Conservation (phyloP, 2,113 vertebrate genomes). For the Pseudolaguvia tuberculata region DNA sequence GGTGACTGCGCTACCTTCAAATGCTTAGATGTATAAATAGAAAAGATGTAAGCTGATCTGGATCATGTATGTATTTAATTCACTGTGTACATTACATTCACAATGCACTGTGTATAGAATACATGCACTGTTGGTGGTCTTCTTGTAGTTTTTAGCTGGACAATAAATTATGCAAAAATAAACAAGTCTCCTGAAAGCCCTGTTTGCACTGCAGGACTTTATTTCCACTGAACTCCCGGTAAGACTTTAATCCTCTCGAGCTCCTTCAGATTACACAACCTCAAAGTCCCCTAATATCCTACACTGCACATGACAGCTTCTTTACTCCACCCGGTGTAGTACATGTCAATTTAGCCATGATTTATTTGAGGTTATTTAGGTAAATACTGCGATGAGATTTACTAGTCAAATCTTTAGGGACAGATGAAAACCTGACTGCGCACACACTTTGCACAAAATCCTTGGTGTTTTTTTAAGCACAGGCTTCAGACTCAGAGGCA, state of each 20-base stretch:
- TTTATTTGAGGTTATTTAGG: not conserved
- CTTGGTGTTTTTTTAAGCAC: not conserved
- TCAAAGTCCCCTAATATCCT: not conserved
- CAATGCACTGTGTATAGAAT: not conserved
- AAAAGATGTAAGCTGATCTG: no score
- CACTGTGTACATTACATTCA: no score
- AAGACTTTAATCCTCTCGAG: constrained; percentile 70
- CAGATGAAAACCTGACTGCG: not conserved
- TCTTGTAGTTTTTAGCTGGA: not conserved
- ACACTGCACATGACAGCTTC: not conserved
- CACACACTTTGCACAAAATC: not conserved
- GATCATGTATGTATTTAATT: no score
- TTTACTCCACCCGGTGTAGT: not conserved
- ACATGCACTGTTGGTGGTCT: not conserved
- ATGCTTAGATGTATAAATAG: no score
- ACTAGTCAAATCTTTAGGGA: not conserved
- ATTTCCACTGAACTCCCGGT: not conserved
- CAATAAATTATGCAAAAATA: not conserved
- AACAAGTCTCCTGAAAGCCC: not conserved
- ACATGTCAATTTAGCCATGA: no score
- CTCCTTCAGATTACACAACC: constrained; percentile 63
- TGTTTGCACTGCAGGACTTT: not conserved
- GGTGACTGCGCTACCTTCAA: no score
- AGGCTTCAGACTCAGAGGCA: not conserved
- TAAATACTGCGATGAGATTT: not conserved